A percentile compares a stretch with the other conserved stretches of the same genome.
These are phyloP conservation scores for Emmelina monodactyla DNA, from an alignment of 2,888 invertebrate species.

Conservation along the genomic window DNA sequence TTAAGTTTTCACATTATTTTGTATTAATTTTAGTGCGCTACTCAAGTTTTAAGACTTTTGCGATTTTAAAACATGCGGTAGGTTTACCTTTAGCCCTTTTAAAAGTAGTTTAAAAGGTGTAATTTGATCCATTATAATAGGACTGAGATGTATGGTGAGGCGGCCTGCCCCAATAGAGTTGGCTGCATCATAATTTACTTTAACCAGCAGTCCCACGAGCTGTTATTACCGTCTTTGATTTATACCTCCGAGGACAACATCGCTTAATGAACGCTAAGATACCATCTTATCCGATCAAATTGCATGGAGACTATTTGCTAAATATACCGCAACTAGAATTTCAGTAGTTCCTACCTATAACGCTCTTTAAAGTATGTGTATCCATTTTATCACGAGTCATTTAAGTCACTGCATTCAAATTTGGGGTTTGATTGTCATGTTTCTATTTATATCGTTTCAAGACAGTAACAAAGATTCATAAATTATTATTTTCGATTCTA, in stretches of 20 bases:
- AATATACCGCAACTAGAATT: too few relatives aligned
- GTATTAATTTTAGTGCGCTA: background rate
- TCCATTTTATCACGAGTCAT: too few relatives aligned
- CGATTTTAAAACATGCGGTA: too few relatives aligned
- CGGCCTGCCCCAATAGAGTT: conserved; percentile 5
- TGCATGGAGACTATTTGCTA: conserved; percentile 8
- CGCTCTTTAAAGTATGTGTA: too few relatives aligned
- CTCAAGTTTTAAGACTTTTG: too few relatives aligned
- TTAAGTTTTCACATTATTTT: background rate
- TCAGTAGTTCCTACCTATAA: too few relatives aligned
- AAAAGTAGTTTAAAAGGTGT: conserved; percentile 1
- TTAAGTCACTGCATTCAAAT: background rate
- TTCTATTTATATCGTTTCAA: background rate
- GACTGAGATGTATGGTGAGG: conserved; percentile 13
- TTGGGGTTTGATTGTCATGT: background rate
- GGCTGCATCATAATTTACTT: conserved; percentile 18
- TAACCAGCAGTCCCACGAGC: conserved; percentile 19
- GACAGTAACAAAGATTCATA: conserved; percentile 36
- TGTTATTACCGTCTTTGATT: conserved; percentile 22
- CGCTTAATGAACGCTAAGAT: conserved; percentile 21
- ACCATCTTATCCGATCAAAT: conserved; percentile 18
- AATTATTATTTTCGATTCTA: conserved; percentile 54
- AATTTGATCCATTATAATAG: conserved; percentile 16
- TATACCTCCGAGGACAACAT: conserved; percentile 23
- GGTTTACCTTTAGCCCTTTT: background rate